Base-by-base conservation (phyloP, 2,888 invertebrate species). In the Leptothorax acervorum region DNA sequence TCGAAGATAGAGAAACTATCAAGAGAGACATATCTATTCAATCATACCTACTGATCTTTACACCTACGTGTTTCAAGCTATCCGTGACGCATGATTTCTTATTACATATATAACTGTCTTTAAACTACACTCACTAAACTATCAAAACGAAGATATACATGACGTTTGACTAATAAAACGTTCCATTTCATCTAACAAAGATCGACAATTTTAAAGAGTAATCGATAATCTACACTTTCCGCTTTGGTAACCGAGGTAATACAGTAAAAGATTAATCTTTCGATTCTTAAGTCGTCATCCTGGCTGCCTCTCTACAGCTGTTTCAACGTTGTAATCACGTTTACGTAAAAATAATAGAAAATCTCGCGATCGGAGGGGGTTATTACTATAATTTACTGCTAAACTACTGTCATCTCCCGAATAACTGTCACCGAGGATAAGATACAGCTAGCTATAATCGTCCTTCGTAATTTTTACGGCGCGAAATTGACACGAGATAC, bases 21-120 rank as follows among this genome's bases (percentile, higher is more conserved):
- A 84, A 88, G 89, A 81, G 79, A 89, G 70, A 85, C 65, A 51
- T 79, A 53, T n/a, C 35, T 76, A 42, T 18, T 57, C 31, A 39
- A 76, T 15, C 15, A 48, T 60, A 62, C 31, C 23, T 53, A n/a
- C 8, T 70, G 12, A 53, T 78, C 45, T 31, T 55, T 55, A 78
- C 42, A 57, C n/a, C 15, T 18, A 73, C 35, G 28, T 6, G 42
- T 39, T 15, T 65, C 9, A 11, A 63, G 18, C 15, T 73, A 73
- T 66, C 23, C 28, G 12, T 31, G 35, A 60, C 28, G 42, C 55
- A 2, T 28, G n/a, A 35, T 35, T 35, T 0, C 35, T 6, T 35
- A 6, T 35, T 0, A 23, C 23, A 23, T 23, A 23, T 23, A 6
- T 18, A 53, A 23, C n/a, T 48, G 42, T 42, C 15, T 70, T 51